A percentile compares a stretch with the other conserved stretches of the same genome.
Conservation (phyloP, 1,140 invertebrate species). For the Megalopta genalis region DNA sequence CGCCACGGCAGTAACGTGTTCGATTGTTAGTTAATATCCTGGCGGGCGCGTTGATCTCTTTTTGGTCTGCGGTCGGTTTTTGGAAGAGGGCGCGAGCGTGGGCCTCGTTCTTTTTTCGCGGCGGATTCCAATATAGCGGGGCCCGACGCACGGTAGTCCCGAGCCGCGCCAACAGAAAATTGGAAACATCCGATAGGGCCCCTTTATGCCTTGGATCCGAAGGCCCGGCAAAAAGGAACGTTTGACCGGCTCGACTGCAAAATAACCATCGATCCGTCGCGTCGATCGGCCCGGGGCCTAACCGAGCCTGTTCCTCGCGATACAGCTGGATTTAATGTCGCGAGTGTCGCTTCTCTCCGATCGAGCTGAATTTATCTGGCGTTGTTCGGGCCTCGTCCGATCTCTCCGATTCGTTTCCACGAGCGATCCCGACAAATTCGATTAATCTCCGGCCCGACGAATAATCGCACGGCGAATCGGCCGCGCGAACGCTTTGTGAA, state of each 20-base stretch:
- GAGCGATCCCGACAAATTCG: not conserved
- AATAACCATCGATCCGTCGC: constrained; percentile 48
- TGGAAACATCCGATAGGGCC: constrained; percentile 58
- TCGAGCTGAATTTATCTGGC: not conserved
- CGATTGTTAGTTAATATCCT: too few species aligned
- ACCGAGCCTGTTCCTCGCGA: not conserved
- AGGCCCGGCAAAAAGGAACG: constrained; percentile 44
- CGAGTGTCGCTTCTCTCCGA: not conserved
- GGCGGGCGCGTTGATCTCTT: not conserved
- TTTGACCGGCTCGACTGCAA: constrained; percentile 37
- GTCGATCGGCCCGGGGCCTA: constrained; percentile 8
- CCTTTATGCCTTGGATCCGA: constrained; percentile 36
- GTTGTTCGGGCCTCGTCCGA: not conserved
- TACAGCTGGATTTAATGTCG: constrained; percentile 12
- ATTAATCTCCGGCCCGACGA: not conserved
- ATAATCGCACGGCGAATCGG: too few species aligned
- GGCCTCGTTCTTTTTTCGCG: constrained; percentile 17
- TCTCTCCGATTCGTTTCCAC: not conserved
- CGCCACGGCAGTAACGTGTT: too few species aligned
- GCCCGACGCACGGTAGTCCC: not conserved
- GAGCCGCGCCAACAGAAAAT: constrained; percentile 56
- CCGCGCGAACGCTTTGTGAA: too few species aligned
- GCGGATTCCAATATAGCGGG: constrained; percentile 50
- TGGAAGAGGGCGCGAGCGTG: not conserved
- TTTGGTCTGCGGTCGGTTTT: too few species aligned